These are phyloP conservation scores for Apostichopus japonicus DNA, from an alignment of 35 echinoderm and acorn worm species.

Conservation along the genomic window DNA sequence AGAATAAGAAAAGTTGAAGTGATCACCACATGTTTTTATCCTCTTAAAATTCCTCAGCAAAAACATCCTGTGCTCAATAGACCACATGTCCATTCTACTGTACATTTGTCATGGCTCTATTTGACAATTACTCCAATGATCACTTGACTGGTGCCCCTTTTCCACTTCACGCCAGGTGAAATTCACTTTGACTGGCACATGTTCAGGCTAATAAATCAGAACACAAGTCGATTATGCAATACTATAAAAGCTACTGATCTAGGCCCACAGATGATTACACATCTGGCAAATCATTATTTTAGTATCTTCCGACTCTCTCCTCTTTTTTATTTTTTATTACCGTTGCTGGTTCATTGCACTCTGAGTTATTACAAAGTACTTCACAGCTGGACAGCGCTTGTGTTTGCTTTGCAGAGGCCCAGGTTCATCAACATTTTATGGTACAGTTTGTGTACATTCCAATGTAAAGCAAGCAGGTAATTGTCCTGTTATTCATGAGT, in stretches of 20 bases:
- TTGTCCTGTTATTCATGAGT: constrained; percentile 4
- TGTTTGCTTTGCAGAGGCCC: constrained; percentile 12
- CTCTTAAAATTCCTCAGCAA: constrained; percentile 5
- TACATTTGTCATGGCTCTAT: neutral
- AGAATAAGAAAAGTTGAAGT: neutral
- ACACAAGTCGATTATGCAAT: neutral
- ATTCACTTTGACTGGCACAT: constrained; percentile 18
- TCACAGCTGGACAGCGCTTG: constrained; percentile 16
- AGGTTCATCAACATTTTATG: constrained; percentile 29
- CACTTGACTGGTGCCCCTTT: constrained; percentile 16
- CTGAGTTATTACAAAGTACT: constrained; percentile 12
- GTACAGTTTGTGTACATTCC: constrained; percentile 40
- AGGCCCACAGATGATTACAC: neutral
- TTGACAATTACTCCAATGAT: neutral
- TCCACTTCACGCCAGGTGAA: neutral
- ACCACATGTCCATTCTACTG: neutral
- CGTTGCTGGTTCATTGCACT: constrained; percentile 16
- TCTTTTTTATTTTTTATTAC: neutral
- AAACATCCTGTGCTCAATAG: constrained; percentile 2
- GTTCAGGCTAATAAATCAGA: constrained; percentile 12
- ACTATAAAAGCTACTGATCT: neutral
- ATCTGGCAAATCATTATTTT: neutral
- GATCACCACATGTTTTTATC: neutral
- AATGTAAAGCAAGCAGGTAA: constrained; percentile 26
- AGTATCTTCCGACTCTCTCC: neutral